These are phyloP conservation scores for Psittacula cyanocephala DNA, from an alignment of 2,113 vertebrate genomes.

Conservation along the genomic window DNA sequence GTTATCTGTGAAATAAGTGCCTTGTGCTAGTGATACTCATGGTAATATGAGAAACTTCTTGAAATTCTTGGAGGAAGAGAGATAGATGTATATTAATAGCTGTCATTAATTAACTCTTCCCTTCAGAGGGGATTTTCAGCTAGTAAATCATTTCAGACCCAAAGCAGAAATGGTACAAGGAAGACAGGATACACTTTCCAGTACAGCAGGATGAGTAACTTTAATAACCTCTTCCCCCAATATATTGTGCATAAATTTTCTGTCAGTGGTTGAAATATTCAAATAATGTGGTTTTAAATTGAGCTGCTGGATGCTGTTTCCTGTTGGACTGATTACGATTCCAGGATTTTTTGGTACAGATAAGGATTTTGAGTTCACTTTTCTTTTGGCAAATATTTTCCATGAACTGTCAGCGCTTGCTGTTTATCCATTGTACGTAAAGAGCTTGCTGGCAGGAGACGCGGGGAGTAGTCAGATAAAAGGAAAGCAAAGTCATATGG, in stretches of 20 bases:
- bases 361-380: neutral
- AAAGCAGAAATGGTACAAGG: neutral
- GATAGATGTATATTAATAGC: neutral
- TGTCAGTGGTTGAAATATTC: neutral
- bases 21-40: neutral
- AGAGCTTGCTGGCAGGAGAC: neutral
- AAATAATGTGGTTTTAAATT: neutral
- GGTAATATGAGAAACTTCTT: rapidly evolving
- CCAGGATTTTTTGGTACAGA: neutral
- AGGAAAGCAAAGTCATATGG: rapidly evolving
- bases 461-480: neutral
- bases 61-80: neutral
- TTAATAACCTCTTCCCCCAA: neutral
- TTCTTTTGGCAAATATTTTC: neutral
- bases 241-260: neutral
- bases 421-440: rapidly evolving
- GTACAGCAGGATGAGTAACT: neutral
- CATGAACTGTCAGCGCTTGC: neutral
- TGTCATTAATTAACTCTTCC: neutral
- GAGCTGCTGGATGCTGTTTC: neutral
- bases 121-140: neutral
- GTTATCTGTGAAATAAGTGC: neutral
- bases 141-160: neutral
- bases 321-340: neutral
- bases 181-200: neutral